Evolutionary conservation across 2,113 vertebrate genomes (phyloP).

Genomic region (Dascyllus trimaculatus): DNA sequence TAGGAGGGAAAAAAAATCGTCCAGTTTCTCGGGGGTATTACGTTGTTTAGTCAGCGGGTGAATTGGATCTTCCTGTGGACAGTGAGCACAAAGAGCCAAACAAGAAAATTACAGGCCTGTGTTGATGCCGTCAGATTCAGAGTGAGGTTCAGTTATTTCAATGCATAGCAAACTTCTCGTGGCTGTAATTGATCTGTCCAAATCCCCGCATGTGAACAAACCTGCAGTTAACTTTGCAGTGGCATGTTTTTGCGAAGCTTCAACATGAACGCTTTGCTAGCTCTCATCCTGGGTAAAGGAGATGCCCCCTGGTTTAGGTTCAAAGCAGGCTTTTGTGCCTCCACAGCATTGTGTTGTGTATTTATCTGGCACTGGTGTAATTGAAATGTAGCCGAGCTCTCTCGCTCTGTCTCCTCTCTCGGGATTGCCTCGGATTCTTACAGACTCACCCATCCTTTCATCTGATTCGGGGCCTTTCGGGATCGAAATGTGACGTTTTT

Average conservation of each 20-base stretch:
- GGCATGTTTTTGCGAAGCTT: slow-evolving; percentile 46
- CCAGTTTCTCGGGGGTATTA: slow-evolving; percentile 35
- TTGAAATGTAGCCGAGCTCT: slow-evolving; percentile 43
- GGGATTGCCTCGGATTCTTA: slow-evolving; percentile 43
- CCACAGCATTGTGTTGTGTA: slow-evolving; percentile 48
- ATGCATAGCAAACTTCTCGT: slow-evolving; percentile 54
- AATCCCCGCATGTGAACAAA: slow-evolving; percentile 33
- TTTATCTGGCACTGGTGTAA: slow-evolving; percentile 53
- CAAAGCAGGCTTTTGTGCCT: slow-evolving; percentile 41
- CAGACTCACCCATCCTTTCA: slow-evolving; percentile 40
- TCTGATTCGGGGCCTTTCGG: slow-evolving; percentile 38
- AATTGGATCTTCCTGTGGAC: slow-evolving; percentile 48
- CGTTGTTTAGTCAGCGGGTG: slow-evolving; percentile 32
- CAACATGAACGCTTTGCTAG: slow-evolving; percentile 17
- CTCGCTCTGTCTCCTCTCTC: slow-evolving; percentile 13
- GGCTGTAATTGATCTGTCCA: slow-evolving; percentile 64
- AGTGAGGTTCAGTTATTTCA: slow-evolving; percentile 52
- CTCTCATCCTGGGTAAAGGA: slow-evolving; percentile 11
- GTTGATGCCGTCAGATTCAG: slow-evolving; percentile 49
- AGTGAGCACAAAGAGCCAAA: slow-evolving; percentile 63
- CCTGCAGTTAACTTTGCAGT: slow-evolving; percentile 41
- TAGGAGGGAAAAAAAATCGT: not conserved
- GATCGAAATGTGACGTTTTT: slow-evolving; percentile 59
- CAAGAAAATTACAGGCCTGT: slow-evolving; percentile 67
- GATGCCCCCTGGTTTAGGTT: slow-evolving; percentile 26